Conservation (phyloP, 1,140 invertebrate species). For the Lepidostoma basale region DNA sequence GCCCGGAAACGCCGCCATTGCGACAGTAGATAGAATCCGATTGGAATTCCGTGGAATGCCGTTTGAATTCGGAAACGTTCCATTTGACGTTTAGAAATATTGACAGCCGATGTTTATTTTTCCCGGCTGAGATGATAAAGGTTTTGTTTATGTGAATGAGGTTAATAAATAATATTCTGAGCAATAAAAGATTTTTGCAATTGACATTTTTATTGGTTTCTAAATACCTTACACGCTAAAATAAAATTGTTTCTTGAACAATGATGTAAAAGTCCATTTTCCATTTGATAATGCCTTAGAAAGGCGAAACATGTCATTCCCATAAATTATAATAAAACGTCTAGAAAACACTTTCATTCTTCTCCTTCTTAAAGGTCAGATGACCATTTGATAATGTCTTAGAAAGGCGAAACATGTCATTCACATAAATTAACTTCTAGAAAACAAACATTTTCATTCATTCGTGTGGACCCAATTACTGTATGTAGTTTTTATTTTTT, state of each 20-base stretch:
- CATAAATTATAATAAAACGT: too few species aligned
- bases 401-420: too few species aligned
- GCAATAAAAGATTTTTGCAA: neutral
- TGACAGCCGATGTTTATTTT: neutral
- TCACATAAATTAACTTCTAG: too few species aligned
- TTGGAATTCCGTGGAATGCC: neutral
- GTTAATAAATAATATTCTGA: neutral
- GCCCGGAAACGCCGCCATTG: neutral
- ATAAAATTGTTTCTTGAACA: neutral
- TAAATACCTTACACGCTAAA: neutral
- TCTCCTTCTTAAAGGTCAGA: too few species aligned
- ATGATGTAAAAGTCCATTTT: neutral
- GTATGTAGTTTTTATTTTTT: too few species aligned
- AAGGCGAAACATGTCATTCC: too few species aligned
- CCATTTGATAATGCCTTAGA: too few species aligned
- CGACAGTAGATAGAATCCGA: neutral
- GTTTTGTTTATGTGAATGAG: neutral
- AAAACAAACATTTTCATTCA: too few species aligned
- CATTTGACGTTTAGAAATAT: neutral
- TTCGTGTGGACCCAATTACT: too few species aligned
- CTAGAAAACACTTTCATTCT: too few species aligned
- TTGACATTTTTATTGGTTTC: neutral
- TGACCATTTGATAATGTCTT: too few species aligned
- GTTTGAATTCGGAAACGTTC: neutral
- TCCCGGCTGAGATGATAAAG: neutral